Percentiles rank a stretch among this genome's conserved stretches.
These are phyloP conservation scores for Crotalus helleri DNA, from an alignment of 2,113 vertebrate genomes.

Conservation along the genomic window DNA sequence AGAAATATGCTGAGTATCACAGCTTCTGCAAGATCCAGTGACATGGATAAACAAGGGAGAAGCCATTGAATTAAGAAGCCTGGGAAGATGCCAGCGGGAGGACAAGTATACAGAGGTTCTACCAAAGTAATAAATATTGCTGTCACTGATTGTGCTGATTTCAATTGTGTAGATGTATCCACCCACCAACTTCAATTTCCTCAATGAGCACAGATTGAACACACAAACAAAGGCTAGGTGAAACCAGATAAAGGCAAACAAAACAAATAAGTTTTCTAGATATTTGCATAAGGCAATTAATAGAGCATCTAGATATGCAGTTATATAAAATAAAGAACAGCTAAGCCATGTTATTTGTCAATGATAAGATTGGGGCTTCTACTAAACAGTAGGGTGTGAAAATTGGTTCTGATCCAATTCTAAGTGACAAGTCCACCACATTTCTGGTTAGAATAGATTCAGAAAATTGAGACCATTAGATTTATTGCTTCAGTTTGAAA, in stretches of 20 bases:
- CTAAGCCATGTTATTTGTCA: neutral
- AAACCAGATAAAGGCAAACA: neutral
- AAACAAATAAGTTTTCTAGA: neutral
- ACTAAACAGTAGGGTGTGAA: neutral
- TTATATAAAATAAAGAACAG: neutral
- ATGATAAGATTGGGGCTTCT: neutral
- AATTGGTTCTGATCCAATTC: neutral
- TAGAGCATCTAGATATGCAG: neutral
- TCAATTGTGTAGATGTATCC: neutral
- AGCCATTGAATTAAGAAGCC: neutral
- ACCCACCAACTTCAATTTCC: neutral
- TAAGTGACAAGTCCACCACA: neutral
- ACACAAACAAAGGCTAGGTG: neutral
- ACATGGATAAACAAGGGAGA: neutral
- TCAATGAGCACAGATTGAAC: neutral
- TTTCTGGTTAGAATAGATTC: neutral
- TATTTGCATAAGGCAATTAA: neutral
- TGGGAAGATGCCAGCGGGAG: neutral
- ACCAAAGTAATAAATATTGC: neutral
- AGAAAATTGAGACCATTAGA: neutral
- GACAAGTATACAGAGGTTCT: neutral
- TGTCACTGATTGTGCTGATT: neutral
- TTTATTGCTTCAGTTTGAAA: neutral
- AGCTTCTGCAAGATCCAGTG: neutral
- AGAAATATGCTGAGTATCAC: fast-evolving